phyloP scores from a whole-genome alignment of 2,113 vertebrate species.

The Electrona antarctica region DNA sequence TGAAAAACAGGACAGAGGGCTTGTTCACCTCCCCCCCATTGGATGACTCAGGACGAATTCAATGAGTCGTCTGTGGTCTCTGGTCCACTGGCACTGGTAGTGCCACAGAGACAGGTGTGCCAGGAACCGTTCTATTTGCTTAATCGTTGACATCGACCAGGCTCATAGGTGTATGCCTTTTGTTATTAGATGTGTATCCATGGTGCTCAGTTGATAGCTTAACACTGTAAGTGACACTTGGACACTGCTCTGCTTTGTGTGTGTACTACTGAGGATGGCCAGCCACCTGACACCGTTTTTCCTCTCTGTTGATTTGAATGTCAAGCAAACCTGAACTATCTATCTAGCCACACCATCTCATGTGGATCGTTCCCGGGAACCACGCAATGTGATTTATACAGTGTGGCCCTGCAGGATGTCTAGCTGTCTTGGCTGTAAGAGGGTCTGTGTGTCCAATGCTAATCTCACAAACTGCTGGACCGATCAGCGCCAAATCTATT shows the following conservation, averaged over 20 bases:
- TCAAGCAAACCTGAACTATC: not conserved
- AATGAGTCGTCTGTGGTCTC: conserved; percentile 18
- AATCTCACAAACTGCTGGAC: too few relatives aligned
- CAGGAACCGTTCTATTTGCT: conserved; percentile 22
- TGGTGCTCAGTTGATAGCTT: not conserved
- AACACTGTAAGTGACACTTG: not conserved
- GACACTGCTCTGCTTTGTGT: not conserved
- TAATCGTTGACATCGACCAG: not conserved
- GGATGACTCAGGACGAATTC: conserved; percentile 15
- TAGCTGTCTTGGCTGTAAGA: too few relatives aligned
- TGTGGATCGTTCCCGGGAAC: too few relatives aligned
- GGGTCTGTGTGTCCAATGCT: too few relatives aligned
- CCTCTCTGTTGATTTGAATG: not conserved
- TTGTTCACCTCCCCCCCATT: not conserved
- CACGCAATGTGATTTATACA: too few relatives aligned
- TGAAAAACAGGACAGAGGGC: not conserved
- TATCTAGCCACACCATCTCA: too few relatives aligned
- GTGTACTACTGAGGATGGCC: not conserved
- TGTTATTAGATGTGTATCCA: not conserved
- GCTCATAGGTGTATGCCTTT: not conserved
- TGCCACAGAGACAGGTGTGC: conserved; percentile 21
- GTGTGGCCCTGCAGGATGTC: too few relatives aligned
- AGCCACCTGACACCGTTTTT: not conserved
- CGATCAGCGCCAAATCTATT: too few relatives aligned
- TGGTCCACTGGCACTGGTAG: not conserved